Evolutionary conservation across 2,797 vertebrate genomes (phyloP).

Genomic region (Gallinago nigripennis): DNA sequence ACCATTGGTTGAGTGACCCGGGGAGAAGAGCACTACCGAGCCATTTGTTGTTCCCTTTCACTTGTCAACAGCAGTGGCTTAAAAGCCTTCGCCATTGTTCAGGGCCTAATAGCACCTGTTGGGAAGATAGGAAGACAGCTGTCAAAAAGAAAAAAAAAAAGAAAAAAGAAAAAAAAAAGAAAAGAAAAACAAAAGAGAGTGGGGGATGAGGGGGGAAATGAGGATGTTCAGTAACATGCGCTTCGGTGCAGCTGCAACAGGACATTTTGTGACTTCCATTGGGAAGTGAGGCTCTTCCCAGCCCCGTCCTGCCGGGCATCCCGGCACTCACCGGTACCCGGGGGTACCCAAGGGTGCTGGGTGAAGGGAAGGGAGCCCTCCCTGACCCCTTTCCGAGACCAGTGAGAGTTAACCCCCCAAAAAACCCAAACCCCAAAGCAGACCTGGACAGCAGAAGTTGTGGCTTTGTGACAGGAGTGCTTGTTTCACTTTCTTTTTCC

Average conservation of each 20-base stretch:
- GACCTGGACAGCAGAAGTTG: background rate
- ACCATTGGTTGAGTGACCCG: slow-evolving; percentile 74
- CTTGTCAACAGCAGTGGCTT: slow-evolving; percentile 92
- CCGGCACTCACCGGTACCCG: background rate
- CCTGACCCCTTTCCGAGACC: background rate
- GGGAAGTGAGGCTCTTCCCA: background rate
- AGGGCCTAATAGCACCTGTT: slow-evolving; percentile 90
- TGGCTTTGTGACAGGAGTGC: background rate
- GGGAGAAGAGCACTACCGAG: slow-evolving; percentile 81
- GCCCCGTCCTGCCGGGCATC: background rate
- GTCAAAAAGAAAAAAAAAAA: slow-evolving; percentile 60
- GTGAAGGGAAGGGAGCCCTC: background rate
- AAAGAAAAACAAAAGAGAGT: background rate
- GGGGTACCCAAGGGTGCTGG: background rate
- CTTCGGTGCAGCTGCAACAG: background rate
- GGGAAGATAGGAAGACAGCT: slow-evolving; percentile 89
- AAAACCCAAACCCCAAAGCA: background rate
- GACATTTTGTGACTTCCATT: background rate
- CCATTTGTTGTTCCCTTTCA: slow-evolving; percentile 93
- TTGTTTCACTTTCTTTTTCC: background rate
- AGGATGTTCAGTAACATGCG: slow-evolving; percentile 35
- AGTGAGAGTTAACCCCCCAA: too few species aligned
- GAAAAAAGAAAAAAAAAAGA: background rate
- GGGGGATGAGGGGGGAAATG: background rate
- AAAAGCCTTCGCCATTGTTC: slow-evolving; percentile 93